Base-by-base conservation (phyloP, 2,888 invertebrate genomes). In the Leptura quadrifasciata region DNA sequence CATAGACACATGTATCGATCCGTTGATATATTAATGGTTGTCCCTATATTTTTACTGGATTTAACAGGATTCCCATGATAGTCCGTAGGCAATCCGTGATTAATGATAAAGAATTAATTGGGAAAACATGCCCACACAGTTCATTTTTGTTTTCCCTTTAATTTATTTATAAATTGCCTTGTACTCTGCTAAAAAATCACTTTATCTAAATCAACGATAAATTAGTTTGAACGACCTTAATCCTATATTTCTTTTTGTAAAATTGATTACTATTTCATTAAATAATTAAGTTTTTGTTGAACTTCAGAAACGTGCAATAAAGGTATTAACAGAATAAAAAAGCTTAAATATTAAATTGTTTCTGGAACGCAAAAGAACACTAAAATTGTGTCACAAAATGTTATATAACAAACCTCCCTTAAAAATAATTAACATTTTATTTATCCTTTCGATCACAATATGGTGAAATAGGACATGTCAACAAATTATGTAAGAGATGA, bases 31-130 rank as follows among this genome's bases (percentile, higher is more conserved):
- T 55, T 24, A 18, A 68, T 20, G 68, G 20, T 68, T 18, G 31
- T 4, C 8, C 35, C 31, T 31, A 27, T 27, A 54, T 57, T 55
- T 68, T 67, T 55, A 57, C 55, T 35, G 27, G 68, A 17, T 57
- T 68, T 55, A 57, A 57, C 27, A 1, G 57, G 15, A 24, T 52
- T 57, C 55, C 68, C 68, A 1, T 57, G 68, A 57, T 68, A 68
- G 57, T 68, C 68, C 68, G 31, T 20, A 57, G 55, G 6, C 27
- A 57, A 68, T 57, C 68, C 68, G 31, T 68, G 68, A 68, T 68
- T 68, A 68, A 68, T 57, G 68, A 35, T 54, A 57, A 68, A 27
- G 68, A 68, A 27, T 57, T 68, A 68, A 68, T 68, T 68, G 68
- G 68, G 18, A n/a, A 68, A 57, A 55, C 68, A 57, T 55, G 27